A percentile compares a stretch with the other conserved stretches of the same genome.
Conservation (phyloP, 1,140 invertebrate genomes). For the Cryptotermes secundus region DNA sequence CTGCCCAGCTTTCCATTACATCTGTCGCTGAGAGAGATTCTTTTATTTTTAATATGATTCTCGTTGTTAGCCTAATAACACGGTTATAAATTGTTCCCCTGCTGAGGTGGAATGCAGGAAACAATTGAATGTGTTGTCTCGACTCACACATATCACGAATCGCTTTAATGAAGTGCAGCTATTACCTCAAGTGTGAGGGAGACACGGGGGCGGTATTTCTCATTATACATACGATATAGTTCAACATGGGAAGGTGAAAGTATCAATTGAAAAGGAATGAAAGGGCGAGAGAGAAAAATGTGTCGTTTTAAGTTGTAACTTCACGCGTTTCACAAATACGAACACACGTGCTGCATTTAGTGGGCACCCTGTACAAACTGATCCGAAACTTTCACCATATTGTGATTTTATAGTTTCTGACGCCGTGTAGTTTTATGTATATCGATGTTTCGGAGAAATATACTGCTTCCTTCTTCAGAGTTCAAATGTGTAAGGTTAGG, state of each 20-base stretch:
- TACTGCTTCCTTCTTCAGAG: too few relatives aligned
- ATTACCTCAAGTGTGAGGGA: not conserved
- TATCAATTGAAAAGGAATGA: not conserved
- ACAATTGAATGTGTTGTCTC: not conserved
- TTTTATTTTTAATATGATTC: not conserved
- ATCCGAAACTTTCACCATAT: not conserved
- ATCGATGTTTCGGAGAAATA: too few relatives aligned
- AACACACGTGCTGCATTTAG: not conserved
- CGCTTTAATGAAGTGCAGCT: not conserved
- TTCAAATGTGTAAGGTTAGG: too few relatives aligned
- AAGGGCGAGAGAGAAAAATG: not conserved
- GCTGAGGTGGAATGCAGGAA: not conserved
- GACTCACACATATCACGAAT: not conserved
- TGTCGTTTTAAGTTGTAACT: not conserved
- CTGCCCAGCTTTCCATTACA: not conserved
- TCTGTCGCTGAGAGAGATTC: not conserved
- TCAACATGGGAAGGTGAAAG: slow-evolving; percentile 12
- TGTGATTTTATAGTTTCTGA: too few relatives aligned
- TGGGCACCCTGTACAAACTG: not conserved
- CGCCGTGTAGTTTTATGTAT: too few relatives aligned
- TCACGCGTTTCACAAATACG: not conserved
- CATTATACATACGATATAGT: slow-evolving; percentile 10
- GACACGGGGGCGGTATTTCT: not conserved
- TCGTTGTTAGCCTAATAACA: not conserved
- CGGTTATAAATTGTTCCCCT: not conserved